These are phyloP conservation scores for Siderastrea radians DNA, from an alignment of 92 coral and sea anemone species.

Conservation along the genomic window DNA sequence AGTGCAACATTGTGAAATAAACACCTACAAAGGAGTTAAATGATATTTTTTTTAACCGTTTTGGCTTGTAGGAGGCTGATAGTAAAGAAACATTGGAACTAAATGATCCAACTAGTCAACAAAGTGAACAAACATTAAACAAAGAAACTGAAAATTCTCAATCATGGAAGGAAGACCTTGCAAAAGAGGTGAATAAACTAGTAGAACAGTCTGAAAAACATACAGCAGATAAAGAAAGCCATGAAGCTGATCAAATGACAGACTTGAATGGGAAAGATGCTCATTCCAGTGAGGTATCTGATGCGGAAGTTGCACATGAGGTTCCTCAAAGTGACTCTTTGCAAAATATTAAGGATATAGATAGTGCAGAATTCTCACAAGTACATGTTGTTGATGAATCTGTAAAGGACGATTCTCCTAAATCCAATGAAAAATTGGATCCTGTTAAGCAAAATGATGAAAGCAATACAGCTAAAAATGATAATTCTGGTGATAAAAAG, in stretches of 20 bases:
- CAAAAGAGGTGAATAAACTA: constrained; percentile 33
- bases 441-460: neutral
- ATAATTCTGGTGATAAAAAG: neutral
- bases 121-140: constrained; percentile 11
- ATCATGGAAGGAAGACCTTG: constrained; percentile 29
- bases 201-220: constrained; percentile 20
- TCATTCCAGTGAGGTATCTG: neutral
- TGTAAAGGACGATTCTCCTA: neutral
- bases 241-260: neutral
- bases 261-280: neutral
- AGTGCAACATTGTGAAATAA: too few relatives aligned
- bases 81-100: constrained; percentile 10
- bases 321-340: constrained; percentile 1
- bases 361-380: neutral
- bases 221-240: constrained; percentile 19
- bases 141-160: constrained; percentile 9
- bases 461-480: neutral
- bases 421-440: neutral
- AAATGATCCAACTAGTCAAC: neutral
- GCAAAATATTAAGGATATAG: neutral
- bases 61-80: constrained; percentile 13
- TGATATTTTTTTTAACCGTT: neutral
- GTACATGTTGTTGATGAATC: constrained; percentile 35
- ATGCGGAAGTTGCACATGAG: neutral
- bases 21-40: neutral